Percentiles rank a stretch among this genome's conserved stretches.
Conservation (phyloP, 2,888 invertebrate genomes). For the Rhopalosiphum nymphaeae region DNA sequence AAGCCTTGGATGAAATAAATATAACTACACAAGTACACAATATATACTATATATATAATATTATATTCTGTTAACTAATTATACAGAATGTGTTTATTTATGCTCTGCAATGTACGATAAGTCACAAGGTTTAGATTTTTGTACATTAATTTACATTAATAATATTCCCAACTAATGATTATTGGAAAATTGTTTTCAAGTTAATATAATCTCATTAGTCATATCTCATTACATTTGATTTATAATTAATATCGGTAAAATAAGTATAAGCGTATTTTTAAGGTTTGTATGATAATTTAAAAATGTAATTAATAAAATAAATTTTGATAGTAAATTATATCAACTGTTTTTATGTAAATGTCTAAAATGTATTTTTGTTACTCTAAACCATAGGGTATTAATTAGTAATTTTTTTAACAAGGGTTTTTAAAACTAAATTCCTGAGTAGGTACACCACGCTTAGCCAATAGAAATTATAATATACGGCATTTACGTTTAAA, state of each 20-base stretch:
- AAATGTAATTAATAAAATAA: neutral
- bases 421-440: neutral
- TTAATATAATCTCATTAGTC: neutral
- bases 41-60: neutral
- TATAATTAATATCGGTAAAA: neutral
- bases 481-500: neutral
- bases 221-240: neutral
- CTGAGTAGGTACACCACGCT: neutral
- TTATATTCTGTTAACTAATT: neutral
- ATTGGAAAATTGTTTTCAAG: neutral
- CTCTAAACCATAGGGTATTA: neutral
- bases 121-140: neutral
- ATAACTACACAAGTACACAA: neutral
- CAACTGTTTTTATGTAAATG: neutral
- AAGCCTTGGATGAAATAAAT: neutral
- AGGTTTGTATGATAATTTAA: neutral
- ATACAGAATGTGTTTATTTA: neutral
- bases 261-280: neutral
- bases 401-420: neutral
- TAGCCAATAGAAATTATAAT: neutral
- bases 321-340: neutral
- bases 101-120: neutral
- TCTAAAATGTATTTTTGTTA: neutral
- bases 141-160: constrained; percentile 20
- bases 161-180: neutral